Evolutionary conservation across 1,140 invertebrate genomes (phyloP), one percentile per base, ranked within the genome.

Genomic region (Brachionus koreanus): DNA sequence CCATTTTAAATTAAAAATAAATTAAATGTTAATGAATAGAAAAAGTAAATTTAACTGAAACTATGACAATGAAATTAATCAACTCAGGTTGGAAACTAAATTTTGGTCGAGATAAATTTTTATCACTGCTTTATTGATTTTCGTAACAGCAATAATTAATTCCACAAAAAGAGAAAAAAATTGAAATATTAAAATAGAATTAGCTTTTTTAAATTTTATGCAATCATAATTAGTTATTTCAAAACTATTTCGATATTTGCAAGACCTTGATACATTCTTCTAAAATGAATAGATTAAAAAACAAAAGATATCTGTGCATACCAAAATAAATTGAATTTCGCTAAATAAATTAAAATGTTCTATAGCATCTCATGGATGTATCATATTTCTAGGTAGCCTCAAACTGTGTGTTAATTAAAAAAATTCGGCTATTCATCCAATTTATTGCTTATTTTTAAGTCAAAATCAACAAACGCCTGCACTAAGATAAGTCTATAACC

Each of bases 91-190:
- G 33, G 63, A 65, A 65, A 65, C 29, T 33, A 33, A 37, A 33
- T 65, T 65, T 65, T 65, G 63, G 12, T 33, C 29, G 10, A 65
- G 63, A 65, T 65, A 65, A 29, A 65, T 63, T 65, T 35, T 65
- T 65, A 33, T 65, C 25, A 33, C 9, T 65, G 10, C 12, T 65
- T 29, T 65, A 57, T 57, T 57, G 49, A 57, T 57, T 57, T 57
- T 57, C 16, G 49, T n/a, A 19, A 57, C 49, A 57, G 49, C 3
- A 57, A 57, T 57, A 57, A 57, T 7, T 57, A 19, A 57, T 57
- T 57, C 16, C 5, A 57, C 9, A 9, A 1, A 57, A 57, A 57
- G 29, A 29, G 29, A 57, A 23, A n/a, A 9, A 57, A 57, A 57
- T 13, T 42, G 9, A 57, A 19, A 25, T 19, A 19, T 19, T 23